These are phyloP conservation scores for Pseudobourletiella spinata DNA, from an alignment of 1,140 invertebrate species.

Conservation along the genomic window DNA sequence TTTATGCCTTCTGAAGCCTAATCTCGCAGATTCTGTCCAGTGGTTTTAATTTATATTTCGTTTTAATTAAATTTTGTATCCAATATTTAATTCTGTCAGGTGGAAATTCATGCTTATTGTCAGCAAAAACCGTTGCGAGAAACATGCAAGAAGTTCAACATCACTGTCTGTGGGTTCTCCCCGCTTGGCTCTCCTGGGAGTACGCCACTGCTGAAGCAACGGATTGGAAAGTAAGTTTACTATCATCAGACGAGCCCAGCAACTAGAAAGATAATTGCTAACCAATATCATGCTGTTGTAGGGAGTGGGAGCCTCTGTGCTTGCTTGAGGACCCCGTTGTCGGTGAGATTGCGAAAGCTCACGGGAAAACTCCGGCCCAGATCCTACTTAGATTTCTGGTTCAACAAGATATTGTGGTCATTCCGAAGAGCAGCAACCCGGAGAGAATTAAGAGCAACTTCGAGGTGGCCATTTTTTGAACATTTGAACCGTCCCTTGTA, in stretches of 20 bases:
- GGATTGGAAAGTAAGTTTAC: conserved; percentile 14
- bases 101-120: conserved; percentile 45
- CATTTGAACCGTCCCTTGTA: too few relatives aligned
- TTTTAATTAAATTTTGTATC: too few relatives aligned
- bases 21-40: too few relatives aligned
- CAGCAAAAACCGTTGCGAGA: conserved; percentile 42
- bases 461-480: too few relatives aligned
- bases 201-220: not conserved
- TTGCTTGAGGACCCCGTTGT: conserved; percentile 40
- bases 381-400: conserved; percentile 43
- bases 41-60: too few relatives aligned
- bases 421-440: conserved; percentile 43
- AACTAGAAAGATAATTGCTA: too few relatives aligned
- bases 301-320: conserved; percentile 14
- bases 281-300: too few relatives aligned
- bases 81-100: too few relatives aligned
- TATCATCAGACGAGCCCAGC: too few relatives aligned
- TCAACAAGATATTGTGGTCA: conserved; percentile 39
- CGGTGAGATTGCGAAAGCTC: conserved; percentile 37
- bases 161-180: conserved; percentile 66
- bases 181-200: conserved; percentile 64
- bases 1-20: too few relatives aligned
- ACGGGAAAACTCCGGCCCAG: conserved; percentile 41
- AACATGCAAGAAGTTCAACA: conserved; percentile 41
- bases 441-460: conserved; percentile 42